Evolutionary conservation across 2,797 vertebrate species (phyloP), one percentile per base, ranked within the genome.

Genomic region (Harpagifer antarcticus): DNA sequence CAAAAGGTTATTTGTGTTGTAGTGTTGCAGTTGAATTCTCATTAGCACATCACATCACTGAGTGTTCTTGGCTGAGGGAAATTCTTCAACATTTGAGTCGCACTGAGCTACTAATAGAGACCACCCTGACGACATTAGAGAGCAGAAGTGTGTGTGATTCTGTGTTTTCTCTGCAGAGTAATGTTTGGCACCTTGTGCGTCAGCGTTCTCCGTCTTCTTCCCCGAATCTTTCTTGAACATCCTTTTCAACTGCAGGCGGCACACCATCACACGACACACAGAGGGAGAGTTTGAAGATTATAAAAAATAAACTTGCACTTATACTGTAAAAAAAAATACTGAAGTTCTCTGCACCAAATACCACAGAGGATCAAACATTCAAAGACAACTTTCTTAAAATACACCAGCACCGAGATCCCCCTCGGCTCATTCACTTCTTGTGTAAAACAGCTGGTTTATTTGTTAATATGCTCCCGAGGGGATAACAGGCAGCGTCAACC

Each of bases 201-300:
- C 97, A 0, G 93, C 69, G 1, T 94, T 94, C 68, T 97, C 97
- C 0, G 93, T 94, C 92, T 97, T 98, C 93, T 96, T 97, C 71
- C 96, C 96, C 0, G 93, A 93, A 78, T 98, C 97, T 88, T 98
- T 99, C 93, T 97, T 97, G 89, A 97, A 93, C 73, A 99, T 95
- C 70, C 96, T 93, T 84, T 98, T 98, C 74, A 99, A 93, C 97
- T 98, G 86, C 56, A 76, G 33, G 40, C 79, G 15, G 54, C 43
- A 69, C 9, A 54, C 2, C 66, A 9, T 60, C 20, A 45, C 16
- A 59, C 44, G 61, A 60, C 6, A 45, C 53, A 33, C 15, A 16
- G 2, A 48, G 42, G 23, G 59, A 60, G 40, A 62, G 37, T 33
- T 40, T 76, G 57, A 70, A 17, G 50, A 58, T 60, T 37, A 72